phyloP scores from a whole-genome alignment of 2,888 invertebrate species.

The Drosophila melanosoma region DNA sequence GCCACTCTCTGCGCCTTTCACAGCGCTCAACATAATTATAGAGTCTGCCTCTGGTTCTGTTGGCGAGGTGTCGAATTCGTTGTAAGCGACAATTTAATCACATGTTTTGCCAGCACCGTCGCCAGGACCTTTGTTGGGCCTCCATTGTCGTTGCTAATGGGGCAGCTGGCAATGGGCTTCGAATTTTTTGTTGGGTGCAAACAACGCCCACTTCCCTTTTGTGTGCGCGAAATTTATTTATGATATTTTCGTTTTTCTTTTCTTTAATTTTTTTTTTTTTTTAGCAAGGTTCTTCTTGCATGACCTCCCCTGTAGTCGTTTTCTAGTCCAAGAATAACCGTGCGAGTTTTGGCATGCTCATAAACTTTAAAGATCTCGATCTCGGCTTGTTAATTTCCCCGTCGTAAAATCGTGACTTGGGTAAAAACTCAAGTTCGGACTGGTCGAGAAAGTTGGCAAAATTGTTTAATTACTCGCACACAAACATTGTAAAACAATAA shows the following conservation, averaged over 20 bases:
- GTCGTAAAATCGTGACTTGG: constrained; percentile 56
- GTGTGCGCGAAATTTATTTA: constrained; percentile 25
- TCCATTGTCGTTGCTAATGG: constrained; percentile 53
- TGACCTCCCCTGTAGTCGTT: constrained; percentile 44
- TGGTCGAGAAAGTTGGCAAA: constrained; percentile 65
- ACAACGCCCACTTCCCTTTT: constrained; percentile 76
- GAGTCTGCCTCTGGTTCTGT: constrained; percentile 30
- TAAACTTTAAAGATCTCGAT: constrained; percentile 46
- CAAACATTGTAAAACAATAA: constrained; percentile 76
- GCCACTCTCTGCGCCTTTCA: constrained; percentile 7
- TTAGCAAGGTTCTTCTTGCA: constrained; percentile 29
- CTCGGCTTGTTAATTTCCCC: constrained; percentile 56
- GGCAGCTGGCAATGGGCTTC: constrained; percentile 60
- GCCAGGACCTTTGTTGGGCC: constrained; percentile 49
- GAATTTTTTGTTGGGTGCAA: constrained; percentile 45
- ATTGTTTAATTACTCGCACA: constrained; percentile 64
- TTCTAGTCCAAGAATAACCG: constrained; percentile 31
- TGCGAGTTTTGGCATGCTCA: constrained; percentile 58
- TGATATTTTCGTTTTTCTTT: constrained; percentile 20
- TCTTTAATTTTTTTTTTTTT: constrained; percentile 14
- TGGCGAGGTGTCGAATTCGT: constrained; percentile 72
- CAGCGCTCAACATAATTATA: constrained; percentile 58
- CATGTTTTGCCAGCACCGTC: constrained; percentile 62
- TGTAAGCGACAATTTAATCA: constrained; percentile 75
- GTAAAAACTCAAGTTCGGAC: constrained; percentile 43